A percentile compares a stretch with the other conserved stretches of the same genome.
Evolutionary conservation across 2,113 vertebrate genomes (phyloP).

Genomic region (Muntiacus reevesi): DNA sequence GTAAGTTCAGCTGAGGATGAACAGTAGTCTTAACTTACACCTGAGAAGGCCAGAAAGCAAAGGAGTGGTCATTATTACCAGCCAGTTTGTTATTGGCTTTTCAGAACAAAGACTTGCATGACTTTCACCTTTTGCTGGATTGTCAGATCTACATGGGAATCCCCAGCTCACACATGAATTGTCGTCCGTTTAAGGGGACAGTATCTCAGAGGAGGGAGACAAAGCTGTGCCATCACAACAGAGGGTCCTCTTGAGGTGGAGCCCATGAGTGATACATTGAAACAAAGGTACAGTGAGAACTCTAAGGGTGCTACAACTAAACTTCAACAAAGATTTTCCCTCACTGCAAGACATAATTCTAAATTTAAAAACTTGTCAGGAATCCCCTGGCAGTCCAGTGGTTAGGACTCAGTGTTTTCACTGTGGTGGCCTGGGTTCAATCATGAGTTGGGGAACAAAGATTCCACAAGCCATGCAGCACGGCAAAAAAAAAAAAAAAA

Average conservation of each 20-base stretch:
- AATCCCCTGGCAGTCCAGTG: background rate
- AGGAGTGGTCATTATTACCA: background rate
- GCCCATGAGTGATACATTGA: background rate
- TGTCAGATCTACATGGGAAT: background rate
- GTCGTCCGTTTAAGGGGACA: background rate
- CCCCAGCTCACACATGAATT: background rate
- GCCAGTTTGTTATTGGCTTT: background rate
- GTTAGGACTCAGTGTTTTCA: background rate
- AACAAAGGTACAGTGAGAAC: background rate
- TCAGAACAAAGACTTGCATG: background rate
- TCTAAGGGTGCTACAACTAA: background rate
- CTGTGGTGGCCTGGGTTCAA: background rate
- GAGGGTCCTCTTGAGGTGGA: background rate
- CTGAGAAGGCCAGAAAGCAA: background rate
- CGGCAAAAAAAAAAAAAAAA: rapidly evolving
- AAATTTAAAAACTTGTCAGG: background rate
- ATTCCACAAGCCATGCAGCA: background rate
- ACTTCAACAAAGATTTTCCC: background rate
- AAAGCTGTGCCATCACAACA: background rate
- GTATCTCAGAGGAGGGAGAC: background rate
- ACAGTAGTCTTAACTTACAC: background rate
- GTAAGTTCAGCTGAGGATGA: background rate
- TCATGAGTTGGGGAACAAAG: background rate
- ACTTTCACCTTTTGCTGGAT: background rate
- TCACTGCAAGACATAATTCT: background rate